These are phyloP conservation scores for Gibbula magus DNA, from an alignment of 2,888 invertebrate species.

Conservation along the genomic window DNA sequence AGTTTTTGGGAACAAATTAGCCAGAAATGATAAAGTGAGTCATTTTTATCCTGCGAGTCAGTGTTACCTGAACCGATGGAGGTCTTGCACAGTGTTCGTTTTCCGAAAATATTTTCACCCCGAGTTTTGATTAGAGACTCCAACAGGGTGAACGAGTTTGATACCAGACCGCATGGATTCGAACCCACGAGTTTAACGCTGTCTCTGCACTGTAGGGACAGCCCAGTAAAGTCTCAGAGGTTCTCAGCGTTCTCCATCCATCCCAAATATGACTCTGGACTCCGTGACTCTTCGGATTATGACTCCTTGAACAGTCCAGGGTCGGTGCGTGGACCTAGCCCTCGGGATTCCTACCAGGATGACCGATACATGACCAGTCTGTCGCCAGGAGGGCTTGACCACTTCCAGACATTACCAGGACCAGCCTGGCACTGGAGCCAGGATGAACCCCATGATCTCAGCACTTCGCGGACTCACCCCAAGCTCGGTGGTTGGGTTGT, in stretches of 20 bases:
- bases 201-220: neutral
- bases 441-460: slow-evolving; percentile 7
- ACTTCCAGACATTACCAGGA: neutral
- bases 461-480: neutral
- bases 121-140: slow-evolving; percentile 16
- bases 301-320: neutral
- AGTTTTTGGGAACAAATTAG: neutral
- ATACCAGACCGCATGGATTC: neutral
- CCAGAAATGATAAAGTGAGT: slow-evolving; percentile 1
- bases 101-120: slow-evolving; percentile 26
- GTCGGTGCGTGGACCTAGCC: neutral
- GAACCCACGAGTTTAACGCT: neutral
- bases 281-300: neutral
- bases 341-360: neutral
- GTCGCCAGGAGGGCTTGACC: neutral
- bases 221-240: neutral
- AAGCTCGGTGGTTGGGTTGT: neutral
- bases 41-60: neutral
- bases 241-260: neutral
- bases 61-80: neutral
- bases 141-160: neutral
- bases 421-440: neutral
- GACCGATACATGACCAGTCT: neutral
- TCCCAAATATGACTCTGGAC: neutral
- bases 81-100: slow-evolving; percentile 3